Evolutionary conservation across 1,140 invertebrate species (phyloP).

Genomic region (Dryas iulia): DNA sequence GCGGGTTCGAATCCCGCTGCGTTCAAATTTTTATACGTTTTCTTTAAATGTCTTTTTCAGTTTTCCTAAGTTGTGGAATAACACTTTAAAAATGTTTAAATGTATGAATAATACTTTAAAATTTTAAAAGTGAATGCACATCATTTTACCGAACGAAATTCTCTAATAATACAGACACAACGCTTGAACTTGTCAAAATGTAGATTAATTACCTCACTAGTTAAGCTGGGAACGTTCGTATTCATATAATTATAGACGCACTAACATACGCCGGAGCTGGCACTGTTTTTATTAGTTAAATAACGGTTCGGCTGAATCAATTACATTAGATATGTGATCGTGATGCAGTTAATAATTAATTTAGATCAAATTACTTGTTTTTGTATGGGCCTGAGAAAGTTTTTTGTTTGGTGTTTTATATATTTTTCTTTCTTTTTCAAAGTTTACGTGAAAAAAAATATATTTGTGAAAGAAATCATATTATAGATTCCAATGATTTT

Average conservation of each 20-base stretch:
- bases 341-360: not conserved
- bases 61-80: too few species aligned
- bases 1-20: too few species aligned
- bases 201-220: conserved; percentile 55
- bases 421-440: not conserved
- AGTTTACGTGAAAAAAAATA: too few species aligned
- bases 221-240: conserved; percentile 58
- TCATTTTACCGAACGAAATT: conserved; percentile 16
- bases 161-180: conserved; percentile 14
- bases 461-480: too few species aligned
- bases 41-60: too few species aligned
- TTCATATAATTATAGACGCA: conserved; percentile 22
- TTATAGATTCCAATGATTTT: too few species aligned
- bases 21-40: too few species aligned
- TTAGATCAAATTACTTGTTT: not conserved
- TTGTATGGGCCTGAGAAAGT: not conserved
- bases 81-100: not conserved
- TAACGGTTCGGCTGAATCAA: conserved; percentile 43
- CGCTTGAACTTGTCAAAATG: conserved; percentile 44
- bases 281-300: conserved; percentile 38
- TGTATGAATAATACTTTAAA: too few species aligned
- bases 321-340: conserved; percentile 13
- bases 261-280: not conserved
- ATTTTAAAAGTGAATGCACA: conserved; percentile 1
- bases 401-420: too few species aligned